Percentiles rank a stretch among this genome's conserved stretches.
Evolutionary conservation across 1,140 invertebrate genomes (phyloP).

Genomic region (Brachionus rotundiformis): DNA sequence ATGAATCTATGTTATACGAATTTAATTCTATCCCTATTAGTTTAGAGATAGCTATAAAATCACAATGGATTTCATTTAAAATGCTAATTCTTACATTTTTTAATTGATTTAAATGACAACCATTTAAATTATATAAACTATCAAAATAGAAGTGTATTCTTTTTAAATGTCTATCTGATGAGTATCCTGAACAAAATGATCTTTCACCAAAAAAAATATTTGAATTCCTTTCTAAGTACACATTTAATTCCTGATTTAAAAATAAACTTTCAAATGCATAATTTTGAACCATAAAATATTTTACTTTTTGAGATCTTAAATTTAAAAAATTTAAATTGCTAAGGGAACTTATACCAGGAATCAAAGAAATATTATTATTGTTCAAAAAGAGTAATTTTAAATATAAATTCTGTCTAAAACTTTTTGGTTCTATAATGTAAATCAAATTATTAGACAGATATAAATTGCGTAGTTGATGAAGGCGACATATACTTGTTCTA

Average conservation of each 20-base stretch:
- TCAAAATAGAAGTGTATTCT: neutral
- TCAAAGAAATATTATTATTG: neutral
- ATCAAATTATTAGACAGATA: neutral
- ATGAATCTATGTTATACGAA: neutral
- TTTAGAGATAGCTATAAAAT: neutral
- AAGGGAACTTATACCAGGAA: neutral
- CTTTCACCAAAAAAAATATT: neutral
- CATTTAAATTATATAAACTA: neutral
- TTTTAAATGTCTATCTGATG: neutral
- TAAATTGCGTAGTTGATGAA: neutral
- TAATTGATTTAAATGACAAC: neutral
- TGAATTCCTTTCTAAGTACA: conserved; percentile 3
- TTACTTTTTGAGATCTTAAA: neutral
- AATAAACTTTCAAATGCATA: neutral
- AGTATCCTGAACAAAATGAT: conserved; percentile 11
- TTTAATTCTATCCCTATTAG: neutral
- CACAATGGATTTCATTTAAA: neutral
- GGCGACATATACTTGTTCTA: neutral
- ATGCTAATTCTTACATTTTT: neutral
- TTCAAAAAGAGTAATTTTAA: neutral
- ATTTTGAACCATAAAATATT: neutral
- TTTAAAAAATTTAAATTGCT: neutral
- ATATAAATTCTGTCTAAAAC: neutral
- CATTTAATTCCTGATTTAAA: neutral
- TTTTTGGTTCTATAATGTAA: neutral